Evolutionary conservation across 2,797 vertebrate species (phyloP).

Genomic region (Gallinago nigripennis): DNA sequence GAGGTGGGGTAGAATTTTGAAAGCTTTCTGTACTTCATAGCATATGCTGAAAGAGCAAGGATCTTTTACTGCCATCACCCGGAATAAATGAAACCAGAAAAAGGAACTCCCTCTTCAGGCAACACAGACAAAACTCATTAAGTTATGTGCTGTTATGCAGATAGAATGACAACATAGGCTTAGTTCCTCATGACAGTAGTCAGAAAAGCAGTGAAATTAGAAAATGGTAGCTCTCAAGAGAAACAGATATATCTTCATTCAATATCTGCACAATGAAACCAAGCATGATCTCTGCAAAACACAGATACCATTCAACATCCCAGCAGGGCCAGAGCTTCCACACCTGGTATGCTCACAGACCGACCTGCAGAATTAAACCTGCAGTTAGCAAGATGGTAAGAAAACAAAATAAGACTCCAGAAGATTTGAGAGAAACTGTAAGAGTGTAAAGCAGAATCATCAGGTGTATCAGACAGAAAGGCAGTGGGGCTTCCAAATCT

Average conservation of each 20-base stretch:
- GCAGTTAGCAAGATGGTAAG: background rate
- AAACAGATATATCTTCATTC: background rate
- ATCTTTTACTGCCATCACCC: constrained; percentile 77
- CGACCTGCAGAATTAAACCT: background rate
- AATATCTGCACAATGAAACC: background rate
- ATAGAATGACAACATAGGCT: background rate
- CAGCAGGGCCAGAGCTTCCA: background rate
- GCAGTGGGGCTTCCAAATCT: background rate
- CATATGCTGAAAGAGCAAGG: constrained; percentile 34
- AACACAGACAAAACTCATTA: background rate
- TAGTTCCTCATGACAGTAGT: background rate
- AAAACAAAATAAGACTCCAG: background rate
- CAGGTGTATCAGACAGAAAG: background rate
- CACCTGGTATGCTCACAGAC: background rate
- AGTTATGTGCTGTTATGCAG: background rate
- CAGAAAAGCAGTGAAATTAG: background rate
- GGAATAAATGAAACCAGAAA: constrained; percentile 57
- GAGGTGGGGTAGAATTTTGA: background rate
- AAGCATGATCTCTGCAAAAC: background rate
- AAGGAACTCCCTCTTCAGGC: background rate
- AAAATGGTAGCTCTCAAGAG: background rate
- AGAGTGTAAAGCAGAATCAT: background rate
- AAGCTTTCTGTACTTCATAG: background rate
- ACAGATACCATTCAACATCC: background rate
- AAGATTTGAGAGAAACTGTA: background rate